phyloP scores from a whole-genome alignment of 2,113 vertebrate species.

The Australoheros scitulus region DNA sequence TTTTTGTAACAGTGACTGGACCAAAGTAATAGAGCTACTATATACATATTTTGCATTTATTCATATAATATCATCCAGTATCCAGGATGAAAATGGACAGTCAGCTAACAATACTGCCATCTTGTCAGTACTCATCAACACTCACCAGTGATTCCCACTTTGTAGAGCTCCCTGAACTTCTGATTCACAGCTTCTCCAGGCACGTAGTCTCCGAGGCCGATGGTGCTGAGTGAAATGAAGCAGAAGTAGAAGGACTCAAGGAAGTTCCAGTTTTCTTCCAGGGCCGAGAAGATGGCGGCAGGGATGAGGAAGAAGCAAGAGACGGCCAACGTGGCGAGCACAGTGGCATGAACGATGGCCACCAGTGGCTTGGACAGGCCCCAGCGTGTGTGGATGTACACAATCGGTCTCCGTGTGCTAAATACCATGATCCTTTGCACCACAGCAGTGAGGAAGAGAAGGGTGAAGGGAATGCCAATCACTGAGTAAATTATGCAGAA shows the following conservation, averaged over 20 bases:
- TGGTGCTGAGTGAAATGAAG: constrained; percentile 97
- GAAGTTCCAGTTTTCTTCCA: constrained; percentile 98
- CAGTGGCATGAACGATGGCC: constrained; percentile 85
- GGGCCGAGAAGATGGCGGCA: constrained; percentile 88
- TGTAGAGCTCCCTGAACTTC: constrained; percentile 92
- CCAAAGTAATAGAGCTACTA: neutral
- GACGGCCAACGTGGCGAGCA: constrained; percentile 84
- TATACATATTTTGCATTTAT: neutral
- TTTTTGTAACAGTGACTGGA: neutral
- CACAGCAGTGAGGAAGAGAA: constrained; percentile 95
- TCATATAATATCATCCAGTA: neutral
- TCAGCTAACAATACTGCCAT: neutral
- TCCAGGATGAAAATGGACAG: neutral
- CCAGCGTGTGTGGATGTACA: constrained; percentile 89
- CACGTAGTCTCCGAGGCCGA: constrained; percentile 95
- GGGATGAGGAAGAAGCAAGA: constrained; percentile 95
- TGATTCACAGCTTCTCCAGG: constrained; percentile 93
- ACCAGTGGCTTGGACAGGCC: constrained; percentile 91
- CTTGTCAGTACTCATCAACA: constrained; percentile 23
- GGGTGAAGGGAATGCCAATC: constrained; percentile 95
- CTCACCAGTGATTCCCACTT: constrained; percentile 95
- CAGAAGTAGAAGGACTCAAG: constrained; percentile 98
- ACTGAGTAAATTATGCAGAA: constrained; percentile 97
- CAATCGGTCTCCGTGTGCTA: constrained; percentile 86
- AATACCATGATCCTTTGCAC: constrained; percentile 93